A percentile compares a stretch with the other conserved stretches of the same genome.
Evolutionary conservation across 2,888 invertebrate genomes (phyloP).

Genomic region (Argynnis bischoffii): DNA sequence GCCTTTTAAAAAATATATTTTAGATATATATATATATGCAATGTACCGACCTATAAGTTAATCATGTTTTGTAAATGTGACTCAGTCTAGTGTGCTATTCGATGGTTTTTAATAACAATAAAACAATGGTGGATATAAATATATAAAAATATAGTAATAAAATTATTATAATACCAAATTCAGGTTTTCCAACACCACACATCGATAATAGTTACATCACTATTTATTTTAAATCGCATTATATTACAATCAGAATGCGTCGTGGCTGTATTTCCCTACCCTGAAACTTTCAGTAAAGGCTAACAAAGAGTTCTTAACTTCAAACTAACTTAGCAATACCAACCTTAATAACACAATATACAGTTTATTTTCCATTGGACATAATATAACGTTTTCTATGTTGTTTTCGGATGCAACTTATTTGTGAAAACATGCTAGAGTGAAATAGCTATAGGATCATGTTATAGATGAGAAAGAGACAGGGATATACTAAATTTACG

Average conservation of each 20-base stretch:
- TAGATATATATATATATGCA: too few species aligned
- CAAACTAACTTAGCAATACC: constrained; percentile 43
- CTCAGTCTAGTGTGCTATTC: too few species aligned
- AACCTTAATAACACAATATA: constrained; percentile 45
- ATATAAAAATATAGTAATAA: too few species aligned
- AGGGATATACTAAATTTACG: constrained; percentile 78
- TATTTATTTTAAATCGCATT: constrained; percentile 77
- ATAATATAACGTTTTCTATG: constrained; percentile 67
- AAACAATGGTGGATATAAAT: too few species aligned
- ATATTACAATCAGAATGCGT: constrained; percentile 78
- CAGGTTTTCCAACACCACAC: background rate
- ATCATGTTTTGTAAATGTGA: too few species aligned
- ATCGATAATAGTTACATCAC: constrained; percentile 46
- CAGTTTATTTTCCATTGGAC: constrained; percentile 47
- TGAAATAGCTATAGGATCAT: constrained; percentile 51
- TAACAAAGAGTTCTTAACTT: constrained; percentile 65
- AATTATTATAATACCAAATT: too few species aligned
- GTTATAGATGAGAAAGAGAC: constrained; percentile 53
- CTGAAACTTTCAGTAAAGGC: constrained; percentile 68
- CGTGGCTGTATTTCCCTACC: constrained; percentile 67
- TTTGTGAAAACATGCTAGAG: constrained; percentile 78
- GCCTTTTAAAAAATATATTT: too few species aligned
- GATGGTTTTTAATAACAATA: too few species aligned
- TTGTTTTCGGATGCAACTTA: constrained; percentile 81
- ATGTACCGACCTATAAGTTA: too few species aligned